Conservation (phyloP, 2,888 invertebrate genomes). For the Sisyra terminalis region DNA sequence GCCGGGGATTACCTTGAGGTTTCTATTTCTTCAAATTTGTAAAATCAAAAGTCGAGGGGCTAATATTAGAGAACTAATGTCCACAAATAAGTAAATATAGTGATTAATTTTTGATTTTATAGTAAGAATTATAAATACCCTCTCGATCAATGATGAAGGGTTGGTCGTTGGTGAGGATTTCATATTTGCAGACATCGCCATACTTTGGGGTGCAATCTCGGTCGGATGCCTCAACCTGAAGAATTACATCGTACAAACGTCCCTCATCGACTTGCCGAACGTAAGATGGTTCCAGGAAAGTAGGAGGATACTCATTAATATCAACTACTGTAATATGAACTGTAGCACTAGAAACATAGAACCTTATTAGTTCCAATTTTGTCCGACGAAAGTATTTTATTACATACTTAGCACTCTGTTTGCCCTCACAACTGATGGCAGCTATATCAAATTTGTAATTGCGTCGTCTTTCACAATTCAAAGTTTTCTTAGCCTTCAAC, state of each 20-base stretch:
- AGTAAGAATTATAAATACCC: slow-evolving; percentile 32
- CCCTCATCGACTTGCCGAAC: slow-evolving; percentile 84
- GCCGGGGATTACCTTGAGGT: too few relatives aligned
- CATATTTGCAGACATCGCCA: slow-evolving; percentile 94
- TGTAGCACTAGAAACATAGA: slow-evolving; percentile 50
- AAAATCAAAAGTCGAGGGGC: too few relatives aligned
- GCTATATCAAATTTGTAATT: slow-evolving; percentile 94
- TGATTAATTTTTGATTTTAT: not conserved
- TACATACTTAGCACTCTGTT: slow-evolving; percentile 39
- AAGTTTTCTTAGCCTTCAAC: slow-evolving; percentile 60
- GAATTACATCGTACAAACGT: slow-evolving; percentile 72
- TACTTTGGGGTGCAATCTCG: slow-evolving; percentile 89
- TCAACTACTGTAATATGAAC: slow-evolving; percentile 91
- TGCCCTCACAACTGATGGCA: slow-evolving; percentile 80
- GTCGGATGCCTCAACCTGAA: slow-evolving; percentile 83
- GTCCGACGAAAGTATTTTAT: too few relatives aligned
- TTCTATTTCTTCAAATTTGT: too few relatives aligned
- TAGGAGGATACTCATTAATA: slow-evolving; percentile 90
- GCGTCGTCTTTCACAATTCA: slow-evolving; percentile 87
- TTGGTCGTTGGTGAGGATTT: slow-evolving; percentile 80
- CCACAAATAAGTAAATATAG: not conserved
- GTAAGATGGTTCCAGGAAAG: slow-evolving; percentile 81
- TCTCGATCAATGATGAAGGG: slow-evolving; percentile 86
- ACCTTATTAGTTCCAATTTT: too few relatives aligned
- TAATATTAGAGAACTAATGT: not conserved